A percentile compares a stretch with the other conserved stretches of the same genome.
Conservation (phyloP, 2,797 vertebrate genomes). For the Gymnothorax reevesii region DNA sequence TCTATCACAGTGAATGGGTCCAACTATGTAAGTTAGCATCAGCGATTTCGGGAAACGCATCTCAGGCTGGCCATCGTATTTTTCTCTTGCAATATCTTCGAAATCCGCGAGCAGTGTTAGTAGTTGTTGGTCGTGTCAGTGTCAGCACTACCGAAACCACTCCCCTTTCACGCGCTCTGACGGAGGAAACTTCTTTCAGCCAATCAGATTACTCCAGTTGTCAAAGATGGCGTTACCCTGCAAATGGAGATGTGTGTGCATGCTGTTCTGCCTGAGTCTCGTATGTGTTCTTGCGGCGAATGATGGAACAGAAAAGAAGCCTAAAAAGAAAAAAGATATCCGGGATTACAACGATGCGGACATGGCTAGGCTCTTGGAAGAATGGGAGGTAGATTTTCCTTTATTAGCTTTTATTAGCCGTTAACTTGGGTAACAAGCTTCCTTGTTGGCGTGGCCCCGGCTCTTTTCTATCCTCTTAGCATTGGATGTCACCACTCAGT, state of each 20-base stretch:
- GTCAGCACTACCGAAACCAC: constrained; percentile 26
- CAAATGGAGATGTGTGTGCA: constrained; percentile 40
- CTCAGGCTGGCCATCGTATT: not conserved
- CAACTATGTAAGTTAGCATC: too few species aligned
- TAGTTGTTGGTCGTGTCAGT: too few species aligned
- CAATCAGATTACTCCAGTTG: constrained; percentile 66
- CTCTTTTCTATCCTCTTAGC: constrained; percentile 21
- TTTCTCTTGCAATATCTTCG: not conserved
- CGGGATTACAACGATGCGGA: constrained; percentile 96
- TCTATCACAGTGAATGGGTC: too few species aligned
- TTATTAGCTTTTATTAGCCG: not conserved
- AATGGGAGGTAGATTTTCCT: constrained; percentile 84
- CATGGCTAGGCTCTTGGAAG: constrained; percentile 93
- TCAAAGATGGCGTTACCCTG: constrained; percentile 71
- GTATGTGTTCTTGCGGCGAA: constrained; percentile 41
- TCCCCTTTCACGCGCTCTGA: constrained; percentile 33
- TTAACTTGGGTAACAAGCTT: not conserved
- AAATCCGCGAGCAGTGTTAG: not conserved
- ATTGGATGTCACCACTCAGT: not conserved
- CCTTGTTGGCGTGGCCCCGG: not conserved
- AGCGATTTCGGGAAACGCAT: too few species aligned
- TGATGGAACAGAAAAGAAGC: constrained; percentile 52
- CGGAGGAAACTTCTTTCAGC: constrained; percentile 46
- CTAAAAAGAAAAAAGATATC: constrained; percentile 89
- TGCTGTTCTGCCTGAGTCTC: constrained; percentile 54